Percentiles rank a stretch among this genome's conserved stretches.
Conservation (phyloP, 2,888 invertebrate species). For the Cinara cedri region DNA sequence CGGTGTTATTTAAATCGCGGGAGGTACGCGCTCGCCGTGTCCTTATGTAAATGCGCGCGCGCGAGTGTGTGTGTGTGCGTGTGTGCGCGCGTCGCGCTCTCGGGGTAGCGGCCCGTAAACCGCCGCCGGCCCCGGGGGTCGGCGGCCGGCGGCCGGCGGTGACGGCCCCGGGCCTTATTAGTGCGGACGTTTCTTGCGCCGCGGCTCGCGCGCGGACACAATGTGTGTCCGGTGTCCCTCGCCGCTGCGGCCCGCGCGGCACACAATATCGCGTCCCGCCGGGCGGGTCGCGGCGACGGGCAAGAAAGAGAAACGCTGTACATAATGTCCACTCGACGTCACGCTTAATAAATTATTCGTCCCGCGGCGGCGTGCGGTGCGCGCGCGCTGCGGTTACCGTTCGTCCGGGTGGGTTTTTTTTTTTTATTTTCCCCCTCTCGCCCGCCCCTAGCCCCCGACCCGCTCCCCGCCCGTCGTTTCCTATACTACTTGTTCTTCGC, state of each 20-base stretch:
- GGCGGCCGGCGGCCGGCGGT: background rate
- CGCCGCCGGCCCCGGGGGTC: background rate
- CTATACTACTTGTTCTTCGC: background rate
- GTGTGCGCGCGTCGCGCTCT: background rate
- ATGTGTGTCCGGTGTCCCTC: conserved; percentile 52
- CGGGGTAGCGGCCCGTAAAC: conserved; percentile 6
- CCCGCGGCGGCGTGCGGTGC: conserved; percentile 13
- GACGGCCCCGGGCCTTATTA: conserved; percentile 44
- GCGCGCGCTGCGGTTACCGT: conserved; percentile 25
- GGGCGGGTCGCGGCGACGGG: background rate
- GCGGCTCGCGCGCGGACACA: conserved; percentile 10
- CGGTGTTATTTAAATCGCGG: conserved; percentile 50
- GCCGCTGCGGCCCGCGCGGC: background rate
- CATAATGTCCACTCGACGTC: conserved; percentile 58
- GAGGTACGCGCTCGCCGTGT: conserved; percentile 28
- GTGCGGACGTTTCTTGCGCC: conserved; percentile 48
- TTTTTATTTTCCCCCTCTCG: conserved; percentile 26
- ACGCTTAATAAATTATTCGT: conserved; percentile 59
- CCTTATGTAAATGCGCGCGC: conserved; percentile 28
- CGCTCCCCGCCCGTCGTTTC: too few species aligned
- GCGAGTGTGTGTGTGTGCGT: background rate
- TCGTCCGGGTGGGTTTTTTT: background rate
- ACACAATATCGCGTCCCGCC: background rate
- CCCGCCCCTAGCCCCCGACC: too few species aligned
- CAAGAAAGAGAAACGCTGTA: conserved; percentile 57